These are phyloP conservation scores for Schizothorax lantsangensis DNA, from an alignment of 2,797 vertebrate genomes.

Conservation along the genomic window DNA sequence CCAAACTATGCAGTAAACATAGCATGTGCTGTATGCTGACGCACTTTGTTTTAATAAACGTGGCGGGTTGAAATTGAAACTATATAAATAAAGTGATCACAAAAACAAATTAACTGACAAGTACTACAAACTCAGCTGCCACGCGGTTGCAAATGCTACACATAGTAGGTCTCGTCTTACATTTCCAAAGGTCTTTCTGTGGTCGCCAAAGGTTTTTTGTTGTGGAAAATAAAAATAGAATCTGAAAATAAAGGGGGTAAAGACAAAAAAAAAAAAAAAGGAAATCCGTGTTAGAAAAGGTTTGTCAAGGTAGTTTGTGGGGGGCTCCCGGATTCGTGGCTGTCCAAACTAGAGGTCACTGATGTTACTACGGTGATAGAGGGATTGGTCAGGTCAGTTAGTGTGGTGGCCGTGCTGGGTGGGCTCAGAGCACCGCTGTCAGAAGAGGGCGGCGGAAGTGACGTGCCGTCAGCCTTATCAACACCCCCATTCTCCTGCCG, in stretches of 20 bases:
- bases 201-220: conserved; percentile 79
- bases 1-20: neutral
- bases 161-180: conserved; percentile 78
- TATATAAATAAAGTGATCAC: conserved; percentile 4
- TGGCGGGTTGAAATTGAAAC: neutral
- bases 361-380: conserved; percentile 98
- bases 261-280: conserved; percentile 57
- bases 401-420: conserved; percentile 97
- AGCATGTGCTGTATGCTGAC: neutral
- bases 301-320: conserved; percentile 99
- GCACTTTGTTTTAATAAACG: neutral
- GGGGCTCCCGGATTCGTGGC: conserved; percentile 98
- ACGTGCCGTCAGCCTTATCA: conserved; percentile 98
- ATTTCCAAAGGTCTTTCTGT: conserved; percentile 84
- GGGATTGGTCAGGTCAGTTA: conserved; percentile 99
- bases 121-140: conserved; percentile 83
- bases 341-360: conserved; percentile 99
- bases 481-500: conserved; percentile 99
- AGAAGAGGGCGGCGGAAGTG: conserved; percentile 95
- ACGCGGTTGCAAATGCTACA: conserved; percentile 90
- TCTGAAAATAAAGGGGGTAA: conserved; percentile 53
- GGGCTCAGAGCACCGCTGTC: conserved; percentile 98
- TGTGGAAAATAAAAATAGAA: conserved; percentile 62
- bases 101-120: conserved; percentile 65
- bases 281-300: conserved; percentile 94